Evolutionary conservation across 1,140 invertebrate species (phyloP).

Genomic region (Rhyzopertha dominica): DNA sequence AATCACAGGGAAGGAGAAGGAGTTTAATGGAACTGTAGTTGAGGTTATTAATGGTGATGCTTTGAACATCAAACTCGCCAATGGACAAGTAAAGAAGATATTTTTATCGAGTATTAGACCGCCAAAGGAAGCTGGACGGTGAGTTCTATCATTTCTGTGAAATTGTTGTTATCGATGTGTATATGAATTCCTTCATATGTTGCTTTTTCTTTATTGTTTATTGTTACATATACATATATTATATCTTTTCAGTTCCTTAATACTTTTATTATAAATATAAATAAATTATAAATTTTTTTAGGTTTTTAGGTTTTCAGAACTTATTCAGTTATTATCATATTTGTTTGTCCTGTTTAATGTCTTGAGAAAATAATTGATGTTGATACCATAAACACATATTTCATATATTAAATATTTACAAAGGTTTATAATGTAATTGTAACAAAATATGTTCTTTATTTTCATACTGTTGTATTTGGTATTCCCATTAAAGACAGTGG

Average conservation of each 20-base stretch:
- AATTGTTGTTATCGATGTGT: conserved; percentile 4
- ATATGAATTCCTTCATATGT: no score
- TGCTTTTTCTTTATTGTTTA: conserved; percentile 1
- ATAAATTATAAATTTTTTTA: no score
- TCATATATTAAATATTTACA: no score
- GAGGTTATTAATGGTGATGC: conserved; percentile 95
- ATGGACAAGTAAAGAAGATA: conserved; percentile 82
- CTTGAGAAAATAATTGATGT: no score
- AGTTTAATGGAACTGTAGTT: conserved; percentile 79
- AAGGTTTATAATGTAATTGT: no score
- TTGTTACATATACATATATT: not conserved
- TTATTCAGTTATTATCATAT: no score
- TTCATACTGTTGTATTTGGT: no score
- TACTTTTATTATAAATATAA: not conserved
- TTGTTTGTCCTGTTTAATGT: no score
- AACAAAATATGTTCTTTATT: no score
- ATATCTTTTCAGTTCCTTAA: not conserved
- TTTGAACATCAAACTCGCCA: conserved; percentile 74
- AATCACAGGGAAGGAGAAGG: conserved; percentile 73
- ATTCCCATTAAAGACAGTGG: no score
- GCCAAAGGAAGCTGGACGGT: conserved; percentile 62
- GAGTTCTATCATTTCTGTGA: conserved; percentile 11
- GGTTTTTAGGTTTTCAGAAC: no score
- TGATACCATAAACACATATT: no score
- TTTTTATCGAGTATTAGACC: conserved; percentile 94